Conservation (phyloP, 2,888 invertebrate species). For the Rotaria sp. region DNA sequence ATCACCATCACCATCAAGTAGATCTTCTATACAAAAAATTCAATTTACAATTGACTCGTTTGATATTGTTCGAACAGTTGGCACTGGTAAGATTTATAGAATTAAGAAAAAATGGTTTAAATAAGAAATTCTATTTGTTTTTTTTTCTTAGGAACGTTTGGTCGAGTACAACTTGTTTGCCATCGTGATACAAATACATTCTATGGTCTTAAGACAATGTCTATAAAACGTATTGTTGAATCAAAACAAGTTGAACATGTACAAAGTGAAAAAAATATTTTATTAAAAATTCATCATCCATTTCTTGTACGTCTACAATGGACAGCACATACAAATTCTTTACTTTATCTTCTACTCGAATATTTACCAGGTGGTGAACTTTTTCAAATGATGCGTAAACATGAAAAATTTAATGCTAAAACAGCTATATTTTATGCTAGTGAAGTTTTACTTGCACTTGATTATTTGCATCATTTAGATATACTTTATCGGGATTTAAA, state of each 20-base stretch:
- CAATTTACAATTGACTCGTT: slow-evolving; percentile 5
- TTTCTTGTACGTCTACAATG: slow-evolving; percentile 74
- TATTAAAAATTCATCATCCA: slow-evolving; percentile 71
- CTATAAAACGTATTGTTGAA: slow-evolving; percentile 79
- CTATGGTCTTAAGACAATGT: slow-evolving; percentile 79
- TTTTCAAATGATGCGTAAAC: slow-evolving; percentile 85
- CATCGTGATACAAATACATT: neutral
- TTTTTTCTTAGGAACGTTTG: slow-evolving; percentile 33
- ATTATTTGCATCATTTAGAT: slow-evolving; percentile 72
- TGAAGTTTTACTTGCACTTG: slow-evolving; percentile 84
- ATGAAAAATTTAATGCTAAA: slow-evolving; percentile 71
- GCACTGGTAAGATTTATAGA: neutral
- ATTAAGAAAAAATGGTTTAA: no score
- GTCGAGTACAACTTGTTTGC: slow-evolving; percentile 32
- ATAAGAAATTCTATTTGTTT: neutral
- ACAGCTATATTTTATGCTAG: slow-evolving; percentile 83
- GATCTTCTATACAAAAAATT: neutral
- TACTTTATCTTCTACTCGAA: slow-evolving; percentile 92
- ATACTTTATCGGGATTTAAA: slow-evolving; percentile 52
- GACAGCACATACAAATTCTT: slow-evolving; percentile 79
- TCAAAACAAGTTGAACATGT: slow-evolving; percentile 83
- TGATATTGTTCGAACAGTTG: slow-evolving; percentile 23
- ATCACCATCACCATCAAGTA: neutral
- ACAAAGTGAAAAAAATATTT: slow-evolving; percentile 82
- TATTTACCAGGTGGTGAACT: slow-evolving; percentile 89